Conservation (phyloP, 2,888 invertebrate species). For the Therioaphis trifolii region DNA sequence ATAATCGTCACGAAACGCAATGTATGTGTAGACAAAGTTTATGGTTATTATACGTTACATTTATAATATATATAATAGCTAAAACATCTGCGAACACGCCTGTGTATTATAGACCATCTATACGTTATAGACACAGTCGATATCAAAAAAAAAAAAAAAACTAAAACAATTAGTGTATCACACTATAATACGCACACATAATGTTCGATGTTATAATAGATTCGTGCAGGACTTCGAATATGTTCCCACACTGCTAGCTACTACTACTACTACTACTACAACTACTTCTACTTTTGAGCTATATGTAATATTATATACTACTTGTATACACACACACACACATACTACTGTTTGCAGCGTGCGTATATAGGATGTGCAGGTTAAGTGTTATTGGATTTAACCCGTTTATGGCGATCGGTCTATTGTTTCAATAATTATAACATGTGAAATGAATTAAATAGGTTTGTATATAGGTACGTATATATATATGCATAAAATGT, state of each 20-base stretch:
- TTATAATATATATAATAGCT: background rate
- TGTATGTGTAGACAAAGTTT: no score
- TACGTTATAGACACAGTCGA: background rate
- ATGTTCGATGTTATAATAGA: background rate
- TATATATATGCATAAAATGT: background rate
- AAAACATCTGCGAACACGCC: slow-evolving; percentile 26
- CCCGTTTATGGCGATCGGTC: slow-evolving; percentile 38
- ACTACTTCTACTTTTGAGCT: no score
- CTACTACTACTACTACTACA: background rate
- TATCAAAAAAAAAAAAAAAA: slow-evolving; percentile 16
- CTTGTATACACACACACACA: no score
- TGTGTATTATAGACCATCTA: no score
- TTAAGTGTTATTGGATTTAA: slow-evolving; percentile 40
- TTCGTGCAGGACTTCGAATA: slow-evolving; percentile 17
- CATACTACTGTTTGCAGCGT: background rate
- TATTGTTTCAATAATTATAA: slow-evolving; percentile 48
- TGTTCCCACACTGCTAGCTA: background rate
- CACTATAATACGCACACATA: background rate
- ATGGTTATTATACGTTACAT: no score
- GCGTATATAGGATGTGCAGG: background rate
- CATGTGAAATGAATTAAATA: slow-evolving; percentile 55
- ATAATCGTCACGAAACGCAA: no score
- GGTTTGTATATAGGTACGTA: background rate
- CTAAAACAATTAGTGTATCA: slow-evolving; percentile 15
- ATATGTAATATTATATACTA: no score